Conservation (phyloP, 2,113 vertebrate species). For the Natator depressus region DNA sequence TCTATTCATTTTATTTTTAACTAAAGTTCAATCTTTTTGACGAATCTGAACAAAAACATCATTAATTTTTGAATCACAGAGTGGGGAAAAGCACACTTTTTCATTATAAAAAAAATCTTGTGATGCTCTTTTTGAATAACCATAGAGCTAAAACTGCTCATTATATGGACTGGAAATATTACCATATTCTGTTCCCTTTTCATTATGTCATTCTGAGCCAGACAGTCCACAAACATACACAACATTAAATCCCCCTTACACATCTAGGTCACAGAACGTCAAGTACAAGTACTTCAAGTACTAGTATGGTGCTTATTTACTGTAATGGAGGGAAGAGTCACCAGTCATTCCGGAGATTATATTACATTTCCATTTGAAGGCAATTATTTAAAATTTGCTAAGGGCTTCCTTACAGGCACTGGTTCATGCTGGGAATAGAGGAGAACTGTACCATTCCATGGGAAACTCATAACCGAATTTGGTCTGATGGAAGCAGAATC, state of each 20-base stretch:
- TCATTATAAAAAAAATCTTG: background rate
- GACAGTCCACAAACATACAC: background rate
- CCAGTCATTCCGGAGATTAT: background rate
- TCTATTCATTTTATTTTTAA: background rate
- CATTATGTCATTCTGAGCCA: background rate
- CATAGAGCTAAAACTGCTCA: background rate
- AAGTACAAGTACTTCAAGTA: background rate
- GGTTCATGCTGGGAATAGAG: background rate
- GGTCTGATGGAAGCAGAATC: background rate
- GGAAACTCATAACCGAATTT: background rate
- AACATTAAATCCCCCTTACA: background rate
- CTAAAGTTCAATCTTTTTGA: background rate
- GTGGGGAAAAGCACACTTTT: background rate
- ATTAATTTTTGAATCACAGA: background rate
- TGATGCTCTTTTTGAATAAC: background rate
- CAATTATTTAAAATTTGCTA: background rate
- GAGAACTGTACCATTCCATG: background rate
- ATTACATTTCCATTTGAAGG: background rate
- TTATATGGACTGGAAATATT: background rate
- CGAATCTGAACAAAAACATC: background rate
- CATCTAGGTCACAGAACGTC: background rate
- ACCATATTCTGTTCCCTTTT: background rate
- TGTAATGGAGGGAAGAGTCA: background rate
- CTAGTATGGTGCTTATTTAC: background rate
- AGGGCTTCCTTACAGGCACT: background rate